These are phyloP conservation scores for Triplophysa bombifrons DNA, from an alignment of 2,797 vertebrate species.

Conservation along the genomic window DNA sequence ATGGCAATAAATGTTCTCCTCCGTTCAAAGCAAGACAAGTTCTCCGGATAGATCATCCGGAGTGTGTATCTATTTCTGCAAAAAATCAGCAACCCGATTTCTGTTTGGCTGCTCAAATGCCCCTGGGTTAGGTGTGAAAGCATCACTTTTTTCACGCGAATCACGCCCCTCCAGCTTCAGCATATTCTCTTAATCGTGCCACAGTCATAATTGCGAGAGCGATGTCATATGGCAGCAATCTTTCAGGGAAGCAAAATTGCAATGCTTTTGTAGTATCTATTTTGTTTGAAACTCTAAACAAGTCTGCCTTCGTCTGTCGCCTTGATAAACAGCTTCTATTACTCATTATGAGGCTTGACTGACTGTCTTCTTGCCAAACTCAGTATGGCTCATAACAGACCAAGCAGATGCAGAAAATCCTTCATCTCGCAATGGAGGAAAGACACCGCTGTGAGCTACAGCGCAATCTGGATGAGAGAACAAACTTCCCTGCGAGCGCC, in stretches of 20 bases:
- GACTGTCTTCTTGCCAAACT: constrained; percentile 58
- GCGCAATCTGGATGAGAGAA: constrained; percentile 45
- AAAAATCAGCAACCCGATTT: constrained; percentile 6
- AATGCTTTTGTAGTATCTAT: constrained; percentile 36
- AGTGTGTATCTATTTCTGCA: constrained; percentile 27
- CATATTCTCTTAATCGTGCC: constrained; percentile 32
- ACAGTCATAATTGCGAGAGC: constrained; percentile 18
- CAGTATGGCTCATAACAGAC: constrained; percentile 47
- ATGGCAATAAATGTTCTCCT: constrained; percentile 43
- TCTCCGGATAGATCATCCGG: constrained; percentile 16
- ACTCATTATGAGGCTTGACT: constrained; percentile 57
- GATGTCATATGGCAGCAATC: constrained; percentile 34
- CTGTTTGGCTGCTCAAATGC: constrained; percentile 27
- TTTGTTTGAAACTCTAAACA: constrained; percentile 45
- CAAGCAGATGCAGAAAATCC: constrained; percentile 46
- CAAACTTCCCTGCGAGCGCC: constrained; percentile 33
- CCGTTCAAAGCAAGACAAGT: constrained; percentile 45
- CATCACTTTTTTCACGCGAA: constrained; percentile 31
- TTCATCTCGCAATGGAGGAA: constrained; percentile 41
- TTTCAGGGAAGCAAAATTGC: constrained; percentile 16
- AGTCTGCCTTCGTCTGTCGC: constrained; percentile 48
- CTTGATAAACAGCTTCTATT: constrained; percentile 51
- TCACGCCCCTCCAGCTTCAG: neutral
- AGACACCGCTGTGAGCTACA: constrained; percentile 47
- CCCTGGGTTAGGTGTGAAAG: neutral